Percentiles rank a stretch among this genome's conserved stretches.
These are phyloP conservation scores for Theodoxus fluviatilis DNA, from an alignment of 2,888 invertebrate genomes.

Conservation along the genomic window DNA sequence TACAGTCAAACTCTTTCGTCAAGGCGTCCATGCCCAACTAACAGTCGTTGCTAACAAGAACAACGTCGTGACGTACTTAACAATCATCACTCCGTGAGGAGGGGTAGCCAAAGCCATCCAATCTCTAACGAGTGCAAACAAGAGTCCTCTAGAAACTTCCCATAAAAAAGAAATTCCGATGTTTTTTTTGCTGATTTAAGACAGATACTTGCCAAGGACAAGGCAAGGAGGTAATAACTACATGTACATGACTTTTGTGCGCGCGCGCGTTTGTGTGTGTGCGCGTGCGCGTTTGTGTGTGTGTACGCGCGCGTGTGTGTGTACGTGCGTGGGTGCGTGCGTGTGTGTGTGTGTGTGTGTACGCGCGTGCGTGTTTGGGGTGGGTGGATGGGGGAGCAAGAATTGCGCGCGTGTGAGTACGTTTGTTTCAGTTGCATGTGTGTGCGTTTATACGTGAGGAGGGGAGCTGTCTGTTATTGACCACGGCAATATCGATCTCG, in stretches of 20 bases:
- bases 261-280: neutral
- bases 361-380: neutral
- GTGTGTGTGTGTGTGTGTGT: constrained; percentile 23
- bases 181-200: no score
- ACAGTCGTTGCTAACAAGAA: no score
- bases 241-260: neutral
- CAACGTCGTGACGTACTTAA: no score
- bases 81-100: no score
- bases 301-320: constrained; percentile 2
- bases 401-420: constrained; percentile 3
- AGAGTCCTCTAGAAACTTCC: no score
- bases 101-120: no score
- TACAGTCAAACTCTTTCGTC: no score
- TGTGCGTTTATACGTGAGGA: neutral
- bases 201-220: no score
- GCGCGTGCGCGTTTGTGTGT: constrained; percentile 17
- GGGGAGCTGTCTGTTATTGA: neutral
- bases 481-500: neutral
- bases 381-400: constrained; percentile 15
- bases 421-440: neutral
- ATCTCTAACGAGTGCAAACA: no score
- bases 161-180: no score
- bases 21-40: no score
- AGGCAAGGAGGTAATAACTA: no score
- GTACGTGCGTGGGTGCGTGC: constrained; percentile 7